A percentile compares a stretch with the other conserved stretches of the same genome.
These are phyloP conservation scores for Apteryx mantelli DNA, from an alignment of 2,113 vertebrate species.

Conservation along the genomic window DNA sequence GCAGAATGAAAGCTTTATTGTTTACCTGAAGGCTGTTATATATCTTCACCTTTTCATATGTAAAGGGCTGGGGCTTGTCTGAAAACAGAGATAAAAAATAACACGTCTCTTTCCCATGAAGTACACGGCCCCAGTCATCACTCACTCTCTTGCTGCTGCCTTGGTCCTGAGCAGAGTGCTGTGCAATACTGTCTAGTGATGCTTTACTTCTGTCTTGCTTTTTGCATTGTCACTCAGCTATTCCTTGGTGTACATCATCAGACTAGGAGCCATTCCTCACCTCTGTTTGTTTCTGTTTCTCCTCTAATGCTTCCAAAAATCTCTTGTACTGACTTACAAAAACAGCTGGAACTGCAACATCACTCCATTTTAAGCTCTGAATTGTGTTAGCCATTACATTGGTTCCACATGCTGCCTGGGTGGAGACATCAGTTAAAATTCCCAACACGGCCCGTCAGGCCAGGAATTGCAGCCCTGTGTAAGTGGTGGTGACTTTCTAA, in stretches of 20 bases:
- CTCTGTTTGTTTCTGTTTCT: slow-evolving; percentile 18
- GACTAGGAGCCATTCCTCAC: not conserved
- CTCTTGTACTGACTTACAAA: not conserved
- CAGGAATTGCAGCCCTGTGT: slow-evolving; percentile 48
- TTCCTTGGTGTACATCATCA: not conserved
- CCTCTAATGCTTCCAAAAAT: slow-evolving; percentile 2
- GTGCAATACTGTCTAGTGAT: not conserved
- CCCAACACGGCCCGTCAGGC: slow-evolving; percentile 10
- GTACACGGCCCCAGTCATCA: not conserved
- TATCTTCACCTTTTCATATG: not conserved
- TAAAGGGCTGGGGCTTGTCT: not conserved
- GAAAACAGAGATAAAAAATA: not conserved
- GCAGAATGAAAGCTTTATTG: not conserved
- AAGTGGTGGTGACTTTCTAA: slow-evolving; percentile 43
- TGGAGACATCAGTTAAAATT: slow-evolving; percentile 54
- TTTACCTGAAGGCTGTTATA: not conserved
- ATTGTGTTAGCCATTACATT: slow-evolving; percentile 61
- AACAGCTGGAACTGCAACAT: slow-evolving; percentile 29
- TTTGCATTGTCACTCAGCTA: not conserved
- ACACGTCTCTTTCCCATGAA: not conserved
- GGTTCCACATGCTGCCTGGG: slow-evolving; percentile 44
- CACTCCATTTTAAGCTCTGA: slow-evolving; percentile 67
- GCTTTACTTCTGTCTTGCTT: not conserved
- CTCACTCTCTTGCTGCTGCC: not conserved
- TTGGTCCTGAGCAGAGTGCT: not conserved